Base-by-base conservation (phyloP, 2,113 vertebrate genomes). In the Callospermophilus lateralis region DNA sequence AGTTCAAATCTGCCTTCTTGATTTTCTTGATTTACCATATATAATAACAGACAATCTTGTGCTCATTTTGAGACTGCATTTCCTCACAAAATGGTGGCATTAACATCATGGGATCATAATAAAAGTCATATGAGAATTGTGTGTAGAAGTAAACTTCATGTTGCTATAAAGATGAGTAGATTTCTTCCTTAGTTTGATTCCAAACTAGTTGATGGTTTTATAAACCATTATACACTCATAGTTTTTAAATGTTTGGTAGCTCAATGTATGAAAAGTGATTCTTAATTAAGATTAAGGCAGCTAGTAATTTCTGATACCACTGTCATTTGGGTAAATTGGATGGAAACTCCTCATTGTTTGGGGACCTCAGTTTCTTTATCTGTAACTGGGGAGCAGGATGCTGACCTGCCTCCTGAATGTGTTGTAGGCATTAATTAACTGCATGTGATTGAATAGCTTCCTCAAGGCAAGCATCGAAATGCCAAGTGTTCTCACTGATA, bases 401-500 rank as follows among this genome's bases (percentile, higher is more conserved):
- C 28, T 65, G 96, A 91, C 96, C 84, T 28, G 89, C 19, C 76
- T 93, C 34, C 95, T 37, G 55, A 84, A 95, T 94, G 78, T 72
- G 80, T 77, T 79, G 20, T n/a, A 37, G 37, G 72, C 70, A 63
- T 96, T 97, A 97, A 97, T 97, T 97, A 97, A 95, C 90, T 85
- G 39, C 22, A 0, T 70, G 2, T 97, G 97, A 97, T 90, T 92
- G 89, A 97, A 70, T 24, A 90, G 70, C 84, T 91, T 94, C 92
- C 94, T 98, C 89, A 93, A 97, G 93, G 84, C 0, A 3, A 88
- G 79, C 80, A 65, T 70, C 76, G 85, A 97, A 97, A 97, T 97
- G 97, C 97, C 97, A 97, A 97, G 95, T 96, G 93, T 97, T 98
- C 97, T 97, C 73, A 89, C 89, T 81, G 92, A 97, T 97, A 98